These are phyloP conservation scores for Pristionchus entomophagus DNA, from an alignment of 2,888 invertebrate species.

Conservation along the genomic window DNA sequence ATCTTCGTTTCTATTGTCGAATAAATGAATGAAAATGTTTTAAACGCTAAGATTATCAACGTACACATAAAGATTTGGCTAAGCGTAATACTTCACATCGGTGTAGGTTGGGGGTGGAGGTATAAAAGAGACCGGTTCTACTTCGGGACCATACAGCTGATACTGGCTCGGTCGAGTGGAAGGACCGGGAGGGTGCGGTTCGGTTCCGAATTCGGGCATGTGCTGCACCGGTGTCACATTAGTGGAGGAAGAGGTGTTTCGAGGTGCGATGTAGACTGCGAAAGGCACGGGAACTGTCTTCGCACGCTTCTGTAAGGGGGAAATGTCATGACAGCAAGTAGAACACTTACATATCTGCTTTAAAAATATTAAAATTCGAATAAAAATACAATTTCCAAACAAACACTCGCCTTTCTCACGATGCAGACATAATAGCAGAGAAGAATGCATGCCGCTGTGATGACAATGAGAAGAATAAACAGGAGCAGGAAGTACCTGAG, in stretches of 20 bases:
- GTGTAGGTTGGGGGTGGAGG: background rate
- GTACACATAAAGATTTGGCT: too few species aligned
- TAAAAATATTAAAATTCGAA: too few species aligned
- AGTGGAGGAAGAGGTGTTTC: background rate
- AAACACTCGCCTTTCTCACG: background rate
- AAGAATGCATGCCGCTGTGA: background rate
- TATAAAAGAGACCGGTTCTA: background rate
- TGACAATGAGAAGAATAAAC: background rate
- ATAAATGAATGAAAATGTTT: too few species aligned
- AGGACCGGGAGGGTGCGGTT: background rate
- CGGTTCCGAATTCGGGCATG: background rate
- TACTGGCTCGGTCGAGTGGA: background rate
- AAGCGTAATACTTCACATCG: slow-evolving; percentile 3
- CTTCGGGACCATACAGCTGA: background rate
- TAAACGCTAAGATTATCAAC: too few species aligned
- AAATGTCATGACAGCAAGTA: too few species aligned
- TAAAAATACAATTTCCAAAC: too few species aligned
- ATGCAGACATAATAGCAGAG: background rate
- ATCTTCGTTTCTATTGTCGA: too few species aligned
- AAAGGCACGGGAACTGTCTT: background rate
- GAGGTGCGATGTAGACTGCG: background rate
- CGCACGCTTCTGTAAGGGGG: background rate
- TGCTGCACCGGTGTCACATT: background rate
- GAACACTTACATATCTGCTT: too few species aligned
- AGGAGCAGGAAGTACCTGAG: background rate